A percentile compares a stretch with the other conserved stretches of the same genome.
phyloP scores from a whole-genome alignment of 2,113 vertebrate genomes.

The Crotophaga sulcirostris region DNA sequence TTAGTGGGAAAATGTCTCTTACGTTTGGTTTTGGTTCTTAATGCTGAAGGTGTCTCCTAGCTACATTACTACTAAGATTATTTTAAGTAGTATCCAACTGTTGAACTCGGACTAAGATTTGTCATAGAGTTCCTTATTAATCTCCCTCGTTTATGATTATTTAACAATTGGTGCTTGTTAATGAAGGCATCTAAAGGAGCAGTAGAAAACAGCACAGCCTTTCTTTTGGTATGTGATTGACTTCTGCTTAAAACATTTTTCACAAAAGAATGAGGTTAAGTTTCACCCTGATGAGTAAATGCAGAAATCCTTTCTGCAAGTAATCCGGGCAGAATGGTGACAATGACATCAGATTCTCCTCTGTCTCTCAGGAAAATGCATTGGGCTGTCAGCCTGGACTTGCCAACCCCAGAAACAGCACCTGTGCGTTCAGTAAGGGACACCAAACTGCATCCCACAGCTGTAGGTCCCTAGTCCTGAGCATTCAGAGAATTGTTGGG shows the following conservation, averaged over 20 bases:
- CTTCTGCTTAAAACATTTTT: neutral
- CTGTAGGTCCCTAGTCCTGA: neutral
- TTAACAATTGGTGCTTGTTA: neutral
- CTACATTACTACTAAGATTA: neutral
- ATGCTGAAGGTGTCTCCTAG: neutral
- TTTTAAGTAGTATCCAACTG: neutral
- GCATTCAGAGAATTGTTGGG: neutral
- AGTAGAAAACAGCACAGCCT: neutral
- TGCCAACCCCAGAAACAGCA: neutral
- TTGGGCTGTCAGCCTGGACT: neutral
- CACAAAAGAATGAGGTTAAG: neutral
- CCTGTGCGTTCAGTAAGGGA: neutral
- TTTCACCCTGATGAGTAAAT: neutral
- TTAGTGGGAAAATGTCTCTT: neutral
- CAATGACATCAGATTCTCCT: rapidly evolving
- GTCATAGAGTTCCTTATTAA: neutral
- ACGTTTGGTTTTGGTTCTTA: neutral
- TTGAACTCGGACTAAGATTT: neutral
- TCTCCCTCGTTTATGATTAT: neutral
- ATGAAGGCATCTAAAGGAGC: neutral
- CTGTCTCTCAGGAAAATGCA: neutral
- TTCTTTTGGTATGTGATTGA: neutral
- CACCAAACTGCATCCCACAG: no score
- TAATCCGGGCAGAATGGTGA: neutral
- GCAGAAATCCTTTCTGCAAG: neutral